Percentiles rank a stretch among this genome's conserved stretches.
Conservation (phyloP, 2,888 invertebrate species). For the Pristionchus maxplancki region DNA sequence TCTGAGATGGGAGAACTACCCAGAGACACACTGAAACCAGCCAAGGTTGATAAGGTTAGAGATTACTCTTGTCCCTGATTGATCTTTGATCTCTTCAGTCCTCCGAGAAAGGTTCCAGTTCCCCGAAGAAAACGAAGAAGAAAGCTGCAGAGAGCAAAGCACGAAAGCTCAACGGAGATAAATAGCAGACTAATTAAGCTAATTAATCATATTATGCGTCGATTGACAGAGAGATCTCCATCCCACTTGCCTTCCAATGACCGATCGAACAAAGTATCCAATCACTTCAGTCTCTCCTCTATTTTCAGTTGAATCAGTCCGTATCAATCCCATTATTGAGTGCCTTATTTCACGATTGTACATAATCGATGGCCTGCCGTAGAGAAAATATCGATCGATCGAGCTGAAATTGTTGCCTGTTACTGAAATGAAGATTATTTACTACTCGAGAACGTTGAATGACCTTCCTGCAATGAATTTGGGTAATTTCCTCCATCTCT, state of each 20-base stretch:
- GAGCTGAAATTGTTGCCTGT: conserved; percentile 35
- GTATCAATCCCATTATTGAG: neutral
- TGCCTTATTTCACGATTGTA: conserved; percentile 41
- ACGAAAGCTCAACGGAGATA: conserved; percentile 56
- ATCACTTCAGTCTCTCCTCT: neutral
- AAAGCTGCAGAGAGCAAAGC: conserved; percentile 69
- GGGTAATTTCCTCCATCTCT: too few relatives aligned
- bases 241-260: conserved; percentile 16
- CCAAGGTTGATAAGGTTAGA: conserved; percentile 48
- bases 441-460: neutral
- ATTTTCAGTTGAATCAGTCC: neutral
- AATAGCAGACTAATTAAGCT: neutral
- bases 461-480: too few relatives aligned
- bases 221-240: conserved; percentile 28
- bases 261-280: conserved; percentile 26
- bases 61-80: neutral
- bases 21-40: neutral
- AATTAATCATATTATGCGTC: conserved; percentile 36
- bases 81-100: conserved; percentile 50
- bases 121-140: conserved; percentile 70
- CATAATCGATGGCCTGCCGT: conserved; percentile 1
- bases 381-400: conserved; percentile 22
- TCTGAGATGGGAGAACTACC: conserved; percentile 49
- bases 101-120: conserved; percentile 60
- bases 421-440: neutral